Conservation (phyloP, 2,797 vertebrate species). For the Anguilla megastoma region DNA sequence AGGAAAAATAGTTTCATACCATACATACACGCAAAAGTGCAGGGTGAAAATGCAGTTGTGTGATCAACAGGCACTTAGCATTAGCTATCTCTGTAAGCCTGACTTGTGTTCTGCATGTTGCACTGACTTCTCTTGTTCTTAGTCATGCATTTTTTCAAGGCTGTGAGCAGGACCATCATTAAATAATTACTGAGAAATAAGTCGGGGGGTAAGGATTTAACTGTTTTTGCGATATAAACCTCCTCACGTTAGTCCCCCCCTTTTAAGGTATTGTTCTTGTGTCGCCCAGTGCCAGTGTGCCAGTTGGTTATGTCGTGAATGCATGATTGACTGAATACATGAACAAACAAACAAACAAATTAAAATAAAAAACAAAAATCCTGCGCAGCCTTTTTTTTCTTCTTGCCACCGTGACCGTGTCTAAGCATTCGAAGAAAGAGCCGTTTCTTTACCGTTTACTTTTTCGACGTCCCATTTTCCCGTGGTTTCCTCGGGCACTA, state of each 20-base stretch:
- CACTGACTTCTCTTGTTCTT: background rate
- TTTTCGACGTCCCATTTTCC: conserved; percentile 76
- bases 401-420: background rate
- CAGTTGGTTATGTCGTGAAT: background rate
- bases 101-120: background rate
- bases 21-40: background rate
- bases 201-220: background rate
- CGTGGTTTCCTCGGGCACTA: conserved; percentile 70
- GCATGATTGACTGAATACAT: background rate
- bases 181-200: background rate
- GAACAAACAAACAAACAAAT: background rate
- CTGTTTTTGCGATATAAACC: too few relatives aligned
- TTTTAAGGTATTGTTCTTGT: background rate
- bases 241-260: background rate
- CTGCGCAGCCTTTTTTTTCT: background rate
- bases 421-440: too few relatives aligned
- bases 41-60: background rate
- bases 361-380: background rate
- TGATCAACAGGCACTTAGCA: background rate
- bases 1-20: background rate
- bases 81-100: background rate
- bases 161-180: background rate
- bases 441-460: conserved; percentile 73
- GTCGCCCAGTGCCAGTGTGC: background rate
- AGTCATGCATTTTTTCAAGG: background rate